Base-by-base conservation (phyloP, 2,888 invertebrate species). In the Steinernema hermaphroditum region DNA sequence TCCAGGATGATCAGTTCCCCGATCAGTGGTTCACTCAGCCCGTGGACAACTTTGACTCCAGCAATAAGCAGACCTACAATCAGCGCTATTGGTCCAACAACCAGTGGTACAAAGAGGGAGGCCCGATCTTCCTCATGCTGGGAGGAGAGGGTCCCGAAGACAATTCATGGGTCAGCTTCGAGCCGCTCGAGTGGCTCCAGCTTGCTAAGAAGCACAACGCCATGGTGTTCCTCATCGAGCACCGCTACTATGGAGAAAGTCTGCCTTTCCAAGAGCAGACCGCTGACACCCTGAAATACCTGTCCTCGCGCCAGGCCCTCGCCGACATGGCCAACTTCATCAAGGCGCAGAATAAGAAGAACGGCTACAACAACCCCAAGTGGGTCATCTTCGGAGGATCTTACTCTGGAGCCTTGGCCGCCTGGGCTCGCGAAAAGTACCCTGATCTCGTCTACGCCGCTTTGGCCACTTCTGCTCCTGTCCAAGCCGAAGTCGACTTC, bases 331-430 rank as follows among this genome's bases (percentile, higher is more conserved):
- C 94, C 0, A 89, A 90, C 79, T 96, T 96, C 84, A 92, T 94
- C 29, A 87, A 88, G 71, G 89, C 89, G 27, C 93, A 93, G 90
- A 92, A 91, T 75, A 71, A 75, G 9, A 80, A 79, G 27, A 73
- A 72, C 22, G 75, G 74, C 16, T 57, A 69, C 22, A 37, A 68
- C 29, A 79, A 86, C 79, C 84, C 87, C 0, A 93, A 92, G 87
- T 95, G 94, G 94, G 92, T 96, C 77, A 92, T 92, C 0, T 96
- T 96, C 87, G 96, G 96, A 16, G 96, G 96, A 0, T 95, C 94
- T 0, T 96, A 96, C 76, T 73, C 78, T 83, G 88, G 95, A 94
- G 87, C 93, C 0, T 88, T 96, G 81, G 93, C 94, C 2, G 95
- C 95, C 2, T 96, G 96, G 96, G 87, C 88, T 72, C 84, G 95